These are phyloP conservation scores for Microtus ochrogaster DNA, from an alignment of 2,113 vertebrate species.

Conservation along the genomic window DNA sequence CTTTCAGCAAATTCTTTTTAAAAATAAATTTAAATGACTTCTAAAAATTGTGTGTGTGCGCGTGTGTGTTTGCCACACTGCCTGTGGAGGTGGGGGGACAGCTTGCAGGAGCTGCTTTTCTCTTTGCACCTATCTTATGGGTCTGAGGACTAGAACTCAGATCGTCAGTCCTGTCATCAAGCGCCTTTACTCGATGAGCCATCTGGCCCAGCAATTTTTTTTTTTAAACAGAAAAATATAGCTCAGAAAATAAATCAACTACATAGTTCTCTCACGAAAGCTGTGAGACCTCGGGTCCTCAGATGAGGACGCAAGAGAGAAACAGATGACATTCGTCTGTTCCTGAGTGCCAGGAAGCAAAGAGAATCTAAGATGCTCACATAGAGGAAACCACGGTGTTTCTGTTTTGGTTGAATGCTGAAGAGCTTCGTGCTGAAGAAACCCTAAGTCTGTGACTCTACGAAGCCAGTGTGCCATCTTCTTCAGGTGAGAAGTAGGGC, in stretches of 20 bases:
- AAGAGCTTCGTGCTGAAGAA: background rate
- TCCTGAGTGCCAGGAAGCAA: slow-evolving; percentile 42
- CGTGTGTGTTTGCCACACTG: background rate
- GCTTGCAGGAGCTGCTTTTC: background rate
- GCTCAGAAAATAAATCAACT: background rate
- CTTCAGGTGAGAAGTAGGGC: background rate
- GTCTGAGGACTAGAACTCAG: background rate
- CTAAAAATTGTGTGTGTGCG: background rate
- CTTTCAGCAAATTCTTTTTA: background rate
- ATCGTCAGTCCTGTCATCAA: background rate
- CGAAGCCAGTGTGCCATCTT: background rate
- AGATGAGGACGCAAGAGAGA: background rate
- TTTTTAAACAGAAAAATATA: background rate
- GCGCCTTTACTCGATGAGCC: background rate
- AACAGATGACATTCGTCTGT: background rate
- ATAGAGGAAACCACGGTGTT: background rate
- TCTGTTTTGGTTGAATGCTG: background rate
- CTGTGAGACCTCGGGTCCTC: background rate
- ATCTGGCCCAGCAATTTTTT: background rate
- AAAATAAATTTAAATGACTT: background rate
- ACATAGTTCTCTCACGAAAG: background rate
- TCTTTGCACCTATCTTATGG: too few relatives aligned
- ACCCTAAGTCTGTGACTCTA: background rate
- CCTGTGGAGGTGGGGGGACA: too few relatives aligned
- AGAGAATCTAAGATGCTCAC: background rate